Conservation (phyloP, 2,113 vertebrate genomes). For the Maccullochella peelii region DNA sequence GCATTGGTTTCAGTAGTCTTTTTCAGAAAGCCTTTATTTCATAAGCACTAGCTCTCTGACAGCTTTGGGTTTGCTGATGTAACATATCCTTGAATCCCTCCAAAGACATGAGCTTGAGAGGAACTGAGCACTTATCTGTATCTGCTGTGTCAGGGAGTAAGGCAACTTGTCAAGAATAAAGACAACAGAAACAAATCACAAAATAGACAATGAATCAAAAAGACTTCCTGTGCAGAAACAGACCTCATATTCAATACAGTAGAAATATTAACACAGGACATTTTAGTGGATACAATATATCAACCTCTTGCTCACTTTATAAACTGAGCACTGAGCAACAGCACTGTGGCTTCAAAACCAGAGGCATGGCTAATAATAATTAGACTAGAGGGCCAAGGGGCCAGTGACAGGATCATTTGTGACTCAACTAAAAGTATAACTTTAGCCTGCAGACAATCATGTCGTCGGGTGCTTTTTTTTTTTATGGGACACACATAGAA, state of each 20-base stretch:
- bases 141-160: slow-evolving; percentile 35
- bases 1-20: background rate
- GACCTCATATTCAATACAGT: background rate
- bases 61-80: slow-evolving; percentile 23
- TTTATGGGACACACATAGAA: slow-evolving; percentile 8
- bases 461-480: background rate
- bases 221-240: background rate
- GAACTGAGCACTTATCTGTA: slow-evolving; percentile 12
- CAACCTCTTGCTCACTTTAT: background rate
- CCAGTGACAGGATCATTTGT: slow-evolving; percentile 50
- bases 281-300: slow-evolving; percentile 9
- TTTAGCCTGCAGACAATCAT: background rate
- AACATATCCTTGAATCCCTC: slow-evolving; percentile 7
- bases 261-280: background rate
- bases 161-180: slow-evolving; percentile 23
- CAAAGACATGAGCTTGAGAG: slow-evolving; percentile 27
- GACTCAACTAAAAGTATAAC: slow-evolving; percentile 44
- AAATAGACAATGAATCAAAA: slow-evolving; percentile 17
- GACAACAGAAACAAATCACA: slow-evolving; percentile 21
- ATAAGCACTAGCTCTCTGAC: slow-evolving; percentile 18
- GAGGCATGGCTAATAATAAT: slow-evolving; percentile 38
- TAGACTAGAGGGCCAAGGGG: slow-evolving; percentile 20
- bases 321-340: slow-evolving; percentile 8
- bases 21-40: background rate
- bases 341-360: slow-evolving; percentile 25